Base-by-base conservation (phyloP, 2,797 vertebrate genomes). In the Anableps anableps region DNA sequence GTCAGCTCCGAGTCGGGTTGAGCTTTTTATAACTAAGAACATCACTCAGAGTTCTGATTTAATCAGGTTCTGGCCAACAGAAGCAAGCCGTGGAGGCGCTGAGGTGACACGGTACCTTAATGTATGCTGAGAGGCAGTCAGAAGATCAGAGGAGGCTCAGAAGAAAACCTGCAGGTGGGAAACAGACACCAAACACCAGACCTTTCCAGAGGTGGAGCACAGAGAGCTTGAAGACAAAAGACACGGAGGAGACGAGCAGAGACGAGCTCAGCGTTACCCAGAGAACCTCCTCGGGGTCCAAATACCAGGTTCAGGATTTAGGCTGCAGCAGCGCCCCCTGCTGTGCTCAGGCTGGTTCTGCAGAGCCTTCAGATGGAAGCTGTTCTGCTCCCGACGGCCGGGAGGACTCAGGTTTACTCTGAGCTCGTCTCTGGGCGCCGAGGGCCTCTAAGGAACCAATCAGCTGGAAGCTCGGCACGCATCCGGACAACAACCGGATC, bases 111-210 rank as follows among this genome's bases (percentile, higher is more conserved):
- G 78, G 91, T 96, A 96, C 96, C 96, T 96, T 72, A 76, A 80
- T 31, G 85, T 82, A 81, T 66, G 86, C 79, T 85, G 84, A 43
- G 79, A 88, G 82, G 88, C 83, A 89, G 53, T 88, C 91, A 94
- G 95, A 88, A 93, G 94, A 94, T 91, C 93, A 91, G 48, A 86
- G 92, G 91, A 91, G 91, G 86, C 74, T 96, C 95, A 96, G 96
- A 96, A 96, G 95, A 95, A 95, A 70, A 96, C 96, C 96, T 96
- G 96, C 92, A 94, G 94, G 86, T 84, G 90, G 91, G 91, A 94
- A 88, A 93, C 16, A 95, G 83, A 96, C 87, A 95, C 91, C 91
- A 94, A 78, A 95, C 88, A 95, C 89, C 93, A 94, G 89, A 94
- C 89, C 92, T 83, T 75, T 89, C 85, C 92, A 92, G 80, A 89